Percentiles rank a stretch among this genome's conserved stretches.
phyloP scores from a whole-genome alignment of 2,888 invertebrate species.

The Lamellibrachia columna region DNA sequence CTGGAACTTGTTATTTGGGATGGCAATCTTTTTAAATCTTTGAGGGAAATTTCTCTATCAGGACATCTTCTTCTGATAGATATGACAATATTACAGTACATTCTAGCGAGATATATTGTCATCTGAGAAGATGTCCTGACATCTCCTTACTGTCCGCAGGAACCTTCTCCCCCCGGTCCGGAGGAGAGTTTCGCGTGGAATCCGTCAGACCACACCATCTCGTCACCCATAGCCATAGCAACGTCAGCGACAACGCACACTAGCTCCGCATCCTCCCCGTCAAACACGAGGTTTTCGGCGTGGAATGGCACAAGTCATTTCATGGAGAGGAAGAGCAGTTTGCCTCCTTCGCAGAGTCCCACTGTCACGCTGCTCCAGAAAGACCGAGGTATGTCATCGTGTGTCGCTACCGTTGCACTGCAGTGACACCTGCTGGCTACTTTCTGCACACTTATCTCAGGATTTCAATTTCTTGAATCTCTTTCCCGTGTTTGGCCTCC shows the following conservation, averaged over 20 bases:
- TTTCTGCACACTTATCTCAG: not conserved
- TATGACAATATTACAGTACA: no score
- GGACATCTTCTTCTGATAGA: no score
- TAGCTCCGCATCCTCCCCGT: constrained; percentile 22
- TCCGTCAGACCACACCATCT: not conserved
- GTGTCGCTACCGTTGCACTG: not conserved
- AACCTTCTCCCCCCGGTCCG: not conserved
- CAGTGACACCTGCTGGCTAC: not conserved
- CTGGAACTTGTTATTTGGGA: no score
- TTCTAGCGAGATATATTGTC: no score
- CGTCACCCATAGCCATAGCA: constrained; percentile 39
- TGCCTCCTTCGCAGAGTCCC: constrained; percentile 86
- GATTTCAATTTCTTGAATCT: not conserved
- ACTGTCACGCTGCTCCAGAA: constrained; percentile 88
- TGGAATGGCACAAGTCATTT: constrained; percentile 36
- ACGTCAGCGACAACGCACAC: constrained; percentile 29
- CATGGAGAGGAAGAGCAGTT: constrained; percentile 26
- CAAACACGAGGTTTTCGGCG: not conserved
- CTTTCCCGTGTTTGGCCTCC: not conserved
- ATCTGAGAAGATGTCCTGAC: not conserved
- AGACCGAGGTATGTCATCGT: constrained; percentile 76
- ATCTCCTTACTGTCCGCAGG: not conserved
- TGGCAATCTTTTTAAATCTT: no score
- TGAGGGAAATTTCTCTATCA: no score
- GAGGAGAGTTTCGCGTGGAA: not conserved